phyloP scores from a whole-genome alignment of 2,113 vertebrate species.

The Tenebrosternarchus preto region DNA sequence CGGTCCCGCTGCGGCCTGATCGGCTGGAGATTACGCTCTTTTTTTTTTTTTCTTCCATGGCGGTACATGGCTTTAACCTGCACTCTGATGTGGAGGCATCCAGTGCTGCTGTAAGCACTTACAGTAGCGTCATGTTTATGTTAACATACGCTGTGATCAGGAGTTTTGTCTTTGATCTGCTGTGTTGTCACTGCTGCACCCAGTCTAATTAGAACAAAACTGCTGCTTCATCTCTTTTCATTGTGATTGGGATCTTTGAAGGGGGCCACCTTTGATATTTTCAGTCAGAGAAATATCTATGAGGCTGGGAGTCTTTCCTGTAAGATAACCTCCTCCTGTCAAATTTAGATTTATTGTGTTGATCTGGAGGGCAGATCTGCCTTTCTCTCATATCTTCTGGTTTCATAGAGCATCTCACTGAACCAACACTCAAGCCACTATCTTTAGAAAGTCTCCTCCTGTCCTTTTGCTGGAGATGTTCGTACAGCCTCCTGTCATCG shows the following conservation, averaged over 20 bases:
- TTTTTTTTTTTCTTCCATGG: too few species aligned
- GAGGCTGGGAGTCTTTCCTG: background rate
- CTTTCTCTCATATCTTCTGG: constrained; percentile 33
- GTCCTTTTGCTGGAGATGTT: constrained; percentile 13
- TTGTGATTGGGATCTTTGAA: background rate
- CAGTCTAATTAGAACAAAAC: background rate
- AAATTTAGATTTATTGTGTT: constrained; percentile 27
- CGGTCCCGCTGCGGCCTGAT: too few species aligned
- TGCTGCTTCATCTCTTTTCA: constrained; percentile 4
- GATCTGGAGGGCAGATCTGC: background rate
- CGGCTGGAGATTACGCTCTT: too few species aligned
- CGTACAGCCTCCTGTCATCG: constrained; percentile 17
- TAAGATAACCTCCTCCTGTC: background rate
- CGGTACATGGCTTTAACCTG: constrained; percentile 18
- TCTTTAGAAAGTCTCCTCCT: constrained; percentile 30
- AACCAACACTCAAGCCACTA: constrained; percentile 30
- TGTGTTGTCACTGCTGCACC: background rate
- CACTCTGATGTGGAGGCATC: background rate
- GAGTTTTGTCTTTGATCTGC: background rate
- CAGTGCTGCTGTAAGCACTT: constrained; percentile 27
- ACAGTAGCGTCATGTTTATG: constrained; percentile 17
- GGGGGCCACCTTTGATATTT: background rate
- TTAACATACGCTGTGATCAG: background rate
- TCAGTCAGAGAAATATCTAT: background rate
- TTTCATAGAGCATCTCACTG: constrained; percentile 25